Base-by-base conservation (phyloP, 2,113 vertebrate species). In the Leiothrix lutea region DNA sequence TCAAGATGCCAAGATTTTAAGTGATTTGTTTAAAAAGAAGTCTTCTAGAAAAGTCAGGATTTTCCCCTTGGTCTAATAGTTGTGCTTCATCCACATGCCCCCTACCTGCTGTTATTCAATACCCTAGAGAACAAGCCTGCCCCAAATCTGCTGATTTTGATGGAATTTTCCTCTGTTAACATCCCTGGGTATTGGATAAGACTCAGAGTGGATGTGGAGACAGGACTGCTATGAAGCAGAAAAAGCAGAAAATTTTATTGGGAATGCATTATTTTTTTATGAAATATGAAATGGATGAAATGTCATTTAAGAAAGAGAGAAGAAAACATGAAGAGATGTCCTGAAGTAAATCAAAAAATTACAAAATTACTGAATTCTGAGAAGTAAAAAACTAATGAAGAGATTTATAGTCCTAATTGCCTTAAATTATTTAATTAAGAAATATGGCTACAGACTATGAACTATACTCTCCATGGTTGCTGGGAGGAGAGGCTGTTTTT, bases 251-350 rank as follows among this genome's bases (percentile, higher is more conserved):
- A 83, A 38, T 38, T 47, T 58, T 42, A 70, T 88, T 75, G 38
- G 21, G 38, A 93, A 88, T 86, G 31, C 24, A 47, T 11, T 95
- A 57, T n/a, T 85, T 97, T 77, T 95, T 13, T 94, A 88, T 88
- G 19, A 80, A 82, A 96, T 77, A 77, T 21, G 26, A 91, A 94
- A 90, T 66, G 29, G 44, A 56, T 64, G 38, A 92, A 94, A 86
- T 75, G 13, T 36, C 60, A 88, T 23, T 42, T 53, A 81, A 54
- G 69, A 92, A 88, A 65, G 24, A 78, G 18, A 84, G 58, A 90
- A 79, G 10, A 61, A 89, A 95, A 69, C 23, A 85, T 73, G 33
- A 77, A 82, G 13, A 86, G 4, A 57, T 44, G 31, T 73, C 56
- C 80, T 20, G 7, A 77, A 86, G 15, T 66, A 67, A 80, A 67